A percentile compares a stretch with the other conserved stretches of the same genome.
These are phyloP conservation scores for Meriones psammophilus DNA, from an alignment of 2,797 vertebrate species.

Conservation along the genomic window DNA sequence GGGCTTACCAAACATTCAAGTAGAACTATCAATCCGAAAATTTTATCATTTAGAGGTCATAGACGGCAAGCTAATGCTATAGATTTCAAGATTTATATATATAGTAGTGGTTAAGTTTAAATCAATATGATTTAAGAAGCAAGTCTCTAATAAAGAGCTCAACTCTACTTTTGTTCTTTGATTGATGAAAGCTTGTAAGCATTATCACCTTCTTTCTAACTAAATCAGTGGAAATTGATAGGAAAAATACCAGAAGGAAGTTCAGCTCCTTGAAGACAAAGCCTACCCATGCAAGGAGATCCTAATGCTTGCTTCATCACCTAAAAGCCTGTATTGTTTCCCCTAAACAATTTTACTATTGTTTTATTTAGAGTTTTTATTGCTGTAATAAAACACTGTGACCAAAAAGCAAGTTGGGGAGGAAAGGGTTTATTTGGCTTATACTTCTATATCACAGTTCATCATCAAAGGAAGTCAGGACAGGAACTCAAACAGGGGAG, in stretches of 20 bases:
- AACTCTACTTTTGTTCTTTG: slow-evolving; percentile 40
- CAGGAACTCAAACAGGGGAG: background rate
- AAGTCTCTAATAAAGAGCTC: background rate
- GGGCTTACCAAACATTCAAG: slow-evolving; percentile 17
- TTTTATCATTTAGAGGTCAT: slow-evolving; percentile 57
- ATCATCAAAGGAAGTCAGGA: background rate
- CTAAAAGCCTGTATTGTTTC: background rate
- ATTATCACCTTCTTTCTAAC: background rate
- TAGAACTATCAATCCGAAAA: slow-evolving; percentile 39
- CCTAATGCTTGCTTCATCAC: background rate
- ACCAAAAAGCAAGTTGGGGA: background rate
- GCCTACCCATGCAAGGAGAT: background rate
- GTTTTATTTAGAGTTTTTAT: background rate
- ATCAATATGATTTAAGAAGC: slow-evolving; percentile 26
- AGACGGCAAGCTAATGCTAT: background rate
- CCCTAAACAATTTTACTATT: slow-evolving; percentile 23
- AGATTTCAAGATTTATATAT: slow-evolving; percentile 5
- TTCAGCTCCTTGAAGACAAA: slow-evolving; percentile 10
- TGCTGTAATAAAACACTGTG: background rate
- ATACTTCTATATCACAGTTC: background rate
- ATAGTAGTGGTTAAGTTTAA: slow-evolving; percentile 15
- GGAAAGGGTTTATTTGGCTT: background rate
- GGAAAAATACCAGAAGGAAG: background rate
- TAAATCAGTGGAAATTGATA: slow-evolving; percentile 9
- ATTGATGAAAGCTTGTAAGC: slow-evolving; percentile 32